These are phyloP conservation scores for Ascaphus truei DNA, from an alignment of 2,113 vertebrate genomes.

Conservation along the genomic window DNA sequence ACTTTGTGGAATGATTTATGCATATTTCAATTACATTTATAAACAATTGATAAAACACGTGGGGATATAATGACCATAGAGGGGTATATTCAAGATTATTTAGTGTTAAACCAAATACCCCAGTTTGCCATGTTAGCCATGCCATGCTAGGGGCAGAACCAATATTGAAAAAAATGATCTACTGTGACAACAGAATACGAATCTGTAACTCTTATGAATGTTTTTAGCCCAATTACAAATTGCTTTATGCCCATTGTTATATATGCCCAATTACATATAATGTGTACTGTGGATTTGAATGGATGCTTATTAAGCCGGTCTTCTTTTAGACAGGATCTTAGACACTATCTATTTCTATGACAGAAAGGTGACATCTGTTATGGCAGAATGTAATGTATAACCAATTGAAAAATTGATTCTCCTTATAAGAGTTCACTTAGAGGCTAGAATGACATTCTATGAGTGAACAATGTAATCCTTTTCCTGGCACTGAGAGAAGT, in stretches of 20 bases:
- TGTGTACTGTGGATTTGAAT: background rate
- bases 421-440: constrained; percentile 9
- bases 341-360: constrained; percentile 3
- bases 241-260: background rate
- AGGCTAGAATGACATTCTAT: background rate
- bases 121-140: no score
- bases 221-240: background rate
- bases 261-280: background rate
- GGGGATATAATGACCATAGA: no score
- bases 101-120: no score
- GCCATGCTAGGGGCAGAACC: no score
- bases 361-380: constrained; percentile 25
- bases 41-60: no score
- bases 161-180: no score
- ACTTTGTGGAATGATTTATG: no score
- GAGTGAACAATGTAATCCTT: constrained; percentile 18
- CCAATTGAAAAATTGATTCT: constrained; percentile 25
- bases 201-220: no score
- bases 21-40: no score
- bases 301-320: background rate
- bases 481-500: background rate
- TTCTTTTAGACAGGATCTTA: background rate
- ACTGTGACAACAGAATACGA: no score
- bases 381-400: constrained; percentile 16
- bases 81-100: no score